A percentile compares a stretch with the other conserved stretches of the same genome.
phyloP scores from a whole-genome alignment of 1,140 invertebrate genomes.

The Musca domestica region DNA sequence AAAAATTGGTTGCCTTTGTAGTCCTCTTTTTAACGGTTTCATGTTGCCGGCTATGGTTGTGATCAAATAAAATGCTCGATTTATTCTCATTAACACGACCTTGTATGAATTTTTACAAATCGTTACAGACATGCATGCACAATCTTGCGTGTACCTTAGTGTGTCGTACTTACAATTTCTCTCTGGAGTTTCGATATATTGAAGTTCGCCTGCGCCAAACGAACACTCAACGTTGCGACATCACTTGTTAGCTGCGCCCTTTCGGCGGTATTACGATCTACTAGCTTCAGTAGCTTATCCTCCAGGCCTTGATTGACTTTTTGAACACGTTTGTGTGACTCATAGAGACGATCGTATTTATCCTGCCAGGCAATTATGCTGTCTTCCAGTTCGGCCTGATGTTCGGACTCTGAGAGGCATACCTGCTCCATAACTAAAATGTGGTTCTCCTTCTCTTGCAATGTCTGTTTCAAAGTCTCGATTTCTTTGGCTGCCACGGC shows the following conservation, averaged over 20 bases:
- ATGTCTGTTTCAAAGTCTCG: constrained; percentile 77
- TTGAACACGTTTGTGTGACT: constrained; percentile 91
- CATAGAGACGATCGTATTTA: constrained; percentile 88
- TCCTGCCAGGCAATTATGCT: constrained; percentile 85
- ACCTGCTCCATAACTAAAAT: constrained; percentile 83
- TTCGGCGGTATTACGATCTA: constrained; percentile 90
- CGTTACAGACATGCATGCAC: no score
- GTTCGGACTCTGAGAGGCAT: constrained; percentile 76
- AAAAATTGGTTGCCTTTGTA: no score
- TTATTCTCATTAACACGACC: no score
- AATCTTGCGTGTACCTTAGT: no score
- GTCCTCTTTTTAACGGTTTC: no score
- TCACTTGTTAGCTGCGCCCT: constrained; percentile 84
- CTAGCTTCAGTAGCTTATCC: constrained; percentile 89
- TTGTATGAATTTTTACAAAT: no score
- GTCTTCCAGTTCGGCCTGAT: constrained; percentile 76
- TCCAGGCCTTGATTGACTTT: constrained; percentile 94
- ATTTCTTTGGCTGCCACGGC: constrained; percentile 65
- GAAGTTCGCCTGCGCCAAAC: constrained; percentile 84
- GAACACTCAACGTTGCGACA: constrained; percentile 79
- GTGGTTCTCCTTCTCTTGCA: constrained; percentile 77
- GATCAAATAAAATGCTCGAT: no score
- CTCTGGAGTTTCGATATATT: constrained; percentile 82
- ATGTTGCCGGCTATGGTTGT: no score
- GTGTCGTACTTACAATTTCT: constrained; percentile 77